phyloP scores from a whole-genome alignment of 2,113 vertebrate genomes.

The Lophotis ruficrista region DNA sequence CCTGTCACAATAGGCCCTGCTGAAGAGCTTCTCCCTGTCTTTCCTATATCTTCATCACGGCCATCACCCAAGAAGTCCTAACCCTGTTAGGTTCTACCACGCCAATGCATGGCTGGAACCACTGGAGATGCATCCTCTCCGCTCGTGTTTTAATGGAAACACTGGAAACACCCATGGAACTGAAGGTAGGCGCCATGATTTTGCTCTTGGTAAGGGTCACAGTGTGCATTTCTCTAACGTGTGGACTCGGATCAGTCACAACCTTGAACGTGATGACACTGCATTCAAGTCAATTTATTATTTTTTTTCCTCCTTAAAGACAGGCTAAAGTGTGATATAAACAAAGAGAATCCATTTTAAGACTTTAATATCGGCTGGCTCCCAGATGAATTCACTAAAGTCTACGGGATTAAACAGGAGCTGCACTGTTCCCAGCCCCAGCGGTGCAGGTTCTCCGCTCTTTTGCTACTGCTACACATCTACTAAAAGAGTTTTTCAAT shows the following conservation, averaged over 20 bases:
- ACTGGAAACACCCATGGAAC: neutral
- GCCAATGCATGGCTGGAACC: neutral
- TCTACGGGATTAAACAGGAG: neutral
- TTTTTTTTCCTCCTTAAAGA: neutral
- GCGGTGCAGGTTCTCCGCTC: neutral
- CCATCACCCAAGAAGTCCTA: neutral
- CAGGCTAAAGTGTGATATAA: neutral
- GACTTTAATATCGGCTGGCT: neutral
- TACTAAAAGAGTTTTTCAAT: neutral
- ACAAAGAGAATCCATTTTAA: neutral
- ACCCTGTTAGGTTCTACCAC: neutral
- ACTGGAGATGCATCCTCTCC: neutral
- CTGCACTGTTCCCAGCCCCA: neutral
- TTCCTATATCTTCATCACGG: neutral
- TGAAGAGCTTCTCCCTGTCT: no score
- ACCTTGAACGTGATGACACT: neutral
- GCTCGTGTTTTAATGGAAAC: neutral
- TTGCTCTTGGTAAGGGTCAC: neutral
- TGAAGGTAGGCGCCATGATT: fast-evolving
- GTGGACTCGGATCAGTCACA: neutral
- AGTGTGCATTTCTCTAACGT: fast-evolving
- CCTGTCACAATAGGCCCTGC: no score
- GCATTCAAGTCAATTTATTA: neutral
- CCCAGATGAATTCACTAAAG: neutral
- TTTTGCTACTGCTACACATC: neutral